phyloP scores from a whole-genome alignment of 2,888 invertebrate species.

The Antheraea assamensis region DNA sequence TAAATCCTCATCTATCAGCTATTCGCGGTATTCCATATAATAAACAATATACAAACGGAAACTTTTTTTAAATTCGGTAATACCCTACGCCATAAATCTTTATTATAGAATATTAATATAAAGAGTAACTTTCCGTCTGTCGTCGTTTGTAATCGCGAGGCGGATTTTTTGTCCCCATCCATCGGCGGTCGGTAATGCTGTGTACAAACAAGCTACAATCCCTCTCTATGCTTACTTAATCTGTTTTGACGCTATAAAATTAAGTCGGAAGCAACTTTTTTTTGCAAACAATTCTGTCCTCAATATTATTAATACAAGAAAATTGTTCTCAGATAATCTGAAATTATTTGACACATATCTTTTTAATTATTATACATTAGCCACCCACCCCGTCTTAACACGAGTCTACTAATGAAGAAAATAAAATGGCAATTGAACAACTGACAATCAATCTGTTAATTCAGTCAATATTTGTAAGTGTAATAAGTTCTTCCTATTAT shows the following conservation, averaged over 20 bases:
- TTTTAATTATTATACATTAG: too few relatives aligned
- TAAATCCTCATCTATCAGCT: too few relatives aligned
- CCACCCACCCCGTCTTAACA: too few relatives aligned
- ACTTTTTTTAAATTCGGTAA: conserved; percentile 1
- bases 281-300: background rate
- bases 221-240: background rate
- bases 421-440: too few relatives aligned
- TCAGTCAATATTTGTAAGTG: too few relatives aligned
- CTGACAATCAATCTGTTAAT: too few relatives aligned
- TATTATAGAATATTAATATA: background rate
- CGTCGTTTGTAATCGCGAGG: background rate
- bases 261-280: background rate
- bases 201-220: background rate
- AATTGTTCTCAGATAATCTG: background rate
- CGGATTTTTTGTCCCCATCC: background rate
- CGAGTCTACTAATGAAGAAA: too few relatives aligned
- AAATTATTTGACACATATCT: background rate
- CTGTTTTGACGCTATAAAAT: background rate
- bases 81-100: conserved; percentile 1
- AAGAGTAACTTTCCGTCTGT: background rate
- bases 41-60: background rate
- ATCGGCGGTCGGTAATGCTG: background rate
- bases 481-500: too few relatives aligned
- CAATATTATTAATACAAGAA: background rate
- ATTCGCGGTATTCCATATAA: background rate